These are phyloP conservation scores for Cremastinae sp. DNA, from an alignment of 2,888 invertebrate genomes.

Conservation along the genomic window DNA sequence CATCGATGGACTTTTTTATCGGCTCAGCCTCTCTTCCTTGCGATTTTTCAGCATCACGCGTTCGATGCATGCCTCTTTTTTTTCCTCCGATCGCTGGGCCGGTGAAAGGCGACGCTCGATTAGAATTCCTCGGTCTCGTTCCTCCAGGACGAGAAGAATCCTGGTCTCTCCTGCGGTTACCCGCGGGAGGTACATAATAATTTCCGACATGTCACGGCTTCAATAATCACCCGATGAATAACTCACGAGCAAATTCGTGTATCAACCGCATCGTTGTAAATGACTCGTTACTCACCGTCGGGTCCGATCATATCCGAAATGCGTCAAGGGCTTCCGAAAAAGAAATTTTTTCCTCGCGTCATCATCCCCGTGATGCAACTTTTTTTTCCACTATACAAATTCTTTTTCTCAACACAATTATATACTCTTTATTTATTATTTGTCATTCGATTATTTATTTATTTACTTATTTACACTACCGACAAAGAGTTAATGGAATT, in stretches of 20 bases:
- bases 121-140: slow-evolving; percentile 52
- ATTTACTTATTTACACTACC: too few relatives aligned
- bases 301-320: too few relatives aligned
- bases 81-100: slow-evolving; percentile 1
- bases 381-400: too few relatives aligned
- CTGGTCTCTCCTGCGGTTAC: neutral
- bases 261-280: slow-evolving; percentile 22
- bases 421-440: too few relatives aligned
- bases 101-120: slow-evolving; percentile 53
- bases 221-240: slow-evolving; percentile 29
- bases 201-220: slow-evolving; percentile 18
- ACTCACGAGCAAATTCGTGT: slow-evolving; percentile 24
- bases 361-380: too few relatives aligned
- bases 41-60: slow-evolving; percentile 4
- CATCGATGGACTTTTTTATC: too few relatives aligned
- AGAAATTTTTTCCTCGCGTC: too few relatives aligned
- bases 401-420: too few relatives aligned
- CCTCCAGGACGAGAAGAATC: slow-evolving; percentile 28
- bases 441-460: too few relatives aligned
- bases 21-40: neutral
- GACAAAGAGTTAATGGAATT: too few relatives aligned
- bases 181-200: slow-evolving; percentile 19
- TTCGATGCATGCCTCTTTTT: slow-evolving; percentile 16
- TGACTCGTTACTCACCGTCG: too few relatives aligned
- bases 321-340: too few relatives aligned